A percentile compares a stretch with the other conserved stretches of the same genome.
Evolutionary conservation across 2,888 invertebrate genomes (phyloP).

Genomic region (Yponomeuta malinellus): DNA sequence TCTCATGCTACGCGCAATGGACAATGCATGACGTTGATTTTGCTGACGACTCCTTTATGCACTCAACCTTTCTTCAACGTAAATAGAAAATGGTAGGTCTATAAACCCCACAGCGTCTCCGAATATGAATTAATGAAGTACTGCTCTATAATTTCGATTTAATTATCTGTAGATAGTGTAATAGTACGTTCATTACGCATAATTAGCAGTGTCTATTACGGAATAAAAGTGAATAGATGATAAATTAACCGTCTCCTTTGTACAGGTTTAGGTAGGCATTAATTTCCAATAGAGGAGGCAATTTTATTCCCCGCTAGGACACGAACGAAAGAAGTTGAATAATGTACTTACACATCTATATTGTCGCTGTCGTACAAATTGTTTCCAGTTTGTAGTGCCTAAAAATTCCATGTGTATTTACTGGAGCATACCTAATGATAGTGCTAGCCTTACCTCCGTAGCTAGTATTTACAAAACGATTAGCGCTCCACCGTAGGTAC

Average conservation of each 20-base stretch:
- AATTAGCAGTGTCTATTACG: not conserved
- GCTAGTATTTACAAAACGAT: conserved; percentile 22
- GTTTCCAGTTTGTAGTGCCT: conserved; percentile 13
- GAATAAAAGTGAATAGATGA: not conserved
- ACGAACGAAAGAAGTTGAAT: conserved; percentile 7
- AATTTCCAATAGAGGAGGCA: not conserved
- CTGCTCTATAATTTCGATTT: no score
- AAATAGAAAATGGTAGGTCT: conserved; percentile 2
- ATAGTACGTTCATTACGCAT: not conserved
- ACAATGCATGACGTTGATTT: conserved; percentile 67
- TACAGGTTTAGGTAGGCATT: no score
- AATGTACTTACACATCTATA: not conserved
- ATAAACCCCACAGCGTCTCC: not conserved
- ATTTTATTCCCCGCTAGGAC: not conserved
- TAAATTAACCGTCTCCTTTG: no score
- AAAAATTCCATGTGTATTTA: conserved; percentile 16
- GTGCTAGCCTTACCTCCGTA: conserved; percentile 9
- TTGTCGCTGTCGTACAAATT: conserved; percentile 17
- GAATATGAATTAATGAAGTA: not conserved
- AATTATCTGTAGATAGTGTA: not conserved
- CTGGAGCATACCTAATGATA: conserved; percentile 20
- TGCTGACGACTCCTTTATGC: conserved; percentile 55
- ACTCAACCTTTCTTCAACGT: conserved; percentile 11
- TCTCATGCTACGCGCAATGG: conserved; percentile 39
- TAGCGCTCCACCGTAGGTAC: conserved; percentile 18